Evolutionary conservation across 1,140 invertebrate species (phyloP).

Genomic region (Antheraea pernyi): DNA sequence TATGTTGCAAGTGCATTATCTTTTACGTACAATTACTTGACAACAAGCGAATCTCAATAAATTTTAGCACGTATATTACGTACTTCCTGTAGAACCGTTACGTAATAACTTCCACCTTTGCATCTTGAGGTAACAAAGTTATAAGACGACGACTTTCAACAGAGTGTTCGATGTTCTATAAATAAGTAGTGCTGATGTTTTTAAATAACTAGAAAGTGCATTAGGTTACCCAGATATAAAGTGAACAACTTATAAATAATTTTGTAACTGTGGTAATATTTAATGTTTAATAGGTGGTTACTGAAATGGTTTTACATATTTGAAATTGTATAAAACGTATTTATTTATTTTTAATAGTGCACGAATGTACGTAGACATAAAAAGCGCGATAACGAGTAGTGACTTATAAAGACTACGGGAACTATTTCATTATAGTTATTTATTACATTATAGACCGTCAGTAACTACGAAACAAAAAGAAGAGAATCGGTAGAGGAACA

Average conservation of each 20-base stretch:
- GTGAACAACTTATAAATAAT: background rate
- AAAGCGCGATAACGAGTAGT: too few species aligned
- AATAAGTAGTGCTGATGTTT: background rate
- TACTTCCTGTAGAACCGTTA: background rate
- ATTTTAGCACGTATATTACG: background rate
- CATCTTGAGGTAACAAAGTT: background rate
- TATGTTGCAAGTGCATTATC: background rate
- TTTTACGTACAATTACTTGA: background rate
- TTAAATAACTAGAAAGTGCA: slow-evolving; percentile 11
- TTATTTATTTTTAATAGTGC: too few species aligned
- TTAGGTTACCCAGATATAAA: background rate
- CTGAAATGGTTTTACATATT: too few species aligned
- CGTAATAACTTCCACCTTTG: background rate
- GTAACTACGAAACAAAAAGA: too few species aligned
- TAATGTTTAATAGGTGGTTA: too few species aligned
- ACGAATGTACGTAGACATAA: too few species aligned
- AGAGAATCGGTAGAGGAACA: too few species aligned
- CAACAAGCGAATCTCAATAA: background rate
- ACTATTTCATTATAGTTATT: too few species aligned
- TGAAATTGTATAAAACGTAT: too few species aligned
- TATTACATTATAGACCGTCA: too few species aligned
- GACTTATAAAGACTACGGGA: too few species aligned
- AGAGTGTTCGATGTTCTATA: background rate
- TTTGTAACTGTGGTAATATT: too few species aligned
- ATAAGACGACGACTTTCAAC: background rate